Conservation (phyloP, 2,113 vertebrate genomes). For the Grammomys dolichurus region DNA sequence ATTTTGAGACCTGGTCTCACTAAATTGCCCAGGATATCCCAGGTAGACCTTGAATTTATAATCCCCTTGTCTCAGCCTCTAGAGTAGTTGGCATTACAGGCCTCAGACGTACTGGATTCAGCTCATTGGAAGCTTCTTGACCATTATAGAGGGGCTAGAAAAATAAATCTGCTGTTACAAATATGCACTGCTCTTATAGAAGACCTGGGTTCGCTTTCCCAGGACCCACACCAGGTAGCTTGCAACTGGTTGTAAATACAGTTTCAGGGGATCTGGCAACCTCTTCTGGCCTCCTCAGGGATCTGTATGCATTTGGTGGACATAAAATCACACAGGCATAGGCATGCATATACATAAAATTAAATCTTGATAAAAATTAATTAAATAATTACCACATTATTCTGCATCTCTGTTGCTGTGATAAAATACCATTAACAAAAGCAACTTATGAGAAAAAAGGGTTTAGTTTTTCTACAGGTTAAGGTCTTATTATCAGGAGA, state of each 20-base stretch:
- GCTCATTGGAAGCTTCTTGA: not conserved
- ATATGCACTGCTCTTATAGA: not conserved
- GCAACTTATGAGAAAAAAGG: not conserved
- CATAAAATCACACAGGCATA: not conserved
- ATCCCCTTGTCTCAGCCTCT: not conserved
- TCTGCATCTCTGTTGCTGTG: not conserved
- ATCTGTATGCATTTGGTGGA: not conserved
- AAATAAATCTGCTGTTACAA: not conserved
- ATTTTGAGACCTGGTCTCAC: not conserved
- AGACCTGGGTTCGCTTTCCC: not conserved
- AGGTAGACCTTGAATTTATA: not conserved
- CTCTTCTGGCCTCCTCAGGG: not conserved
- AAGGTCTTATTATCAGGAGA: not conserved
- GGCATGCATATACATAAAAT: not conserved
- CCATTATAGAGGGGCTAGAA: not conserved
- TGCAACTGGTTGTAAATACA: not conserved
- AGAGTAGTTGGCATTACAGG: not conserved
- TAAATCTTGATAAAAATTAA: not conserved
- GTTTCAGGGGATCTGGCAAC: not conserved
- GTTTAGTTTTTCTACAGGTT: not conserved
- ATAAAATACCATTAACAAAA: not conserved
- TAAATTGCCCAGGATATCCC: not conserved
- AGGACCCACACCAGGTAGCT: not conserved
- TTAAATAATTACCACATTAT: not conserved
- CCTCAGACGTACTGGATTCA: not conserved